Evolutionary conservation across 2,888 invertebrate species (phyloP).

Genomic region (Eristalis arbustorum): DNA sequence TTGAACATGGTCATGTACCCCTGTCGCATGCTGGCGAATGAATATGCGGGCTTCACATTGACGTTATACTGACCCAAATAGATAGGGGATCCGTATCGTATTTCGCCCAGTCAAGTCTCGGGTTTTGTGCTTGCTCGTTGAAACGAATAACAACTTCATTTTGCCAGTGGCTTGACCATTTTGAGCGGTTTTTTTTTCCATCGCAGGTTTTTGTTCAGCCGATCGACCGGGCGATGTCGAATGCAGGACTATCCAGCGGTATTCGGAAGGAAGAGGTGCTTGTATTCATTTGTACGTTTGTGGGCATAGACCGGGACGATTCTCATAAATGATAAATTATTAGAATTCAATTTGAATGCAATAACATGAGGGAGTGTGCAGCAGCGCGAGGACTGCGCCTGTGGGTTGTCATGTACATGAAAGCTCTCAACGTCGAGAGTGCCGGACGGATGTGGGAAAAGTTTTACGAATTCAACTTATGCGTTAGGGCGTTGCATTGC

Average conservation of each 20-base stretch:
- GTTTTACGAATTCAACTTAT: conserved; percentile 45
- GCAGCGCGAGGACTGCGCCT: conserved; percentile 1
- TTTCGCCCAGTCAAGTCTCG: neutral
- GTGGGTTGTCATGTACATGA: conserved; percentile 53
- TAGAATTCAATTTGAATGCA: conserved; percentile 69
- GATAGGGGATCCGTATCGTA: conserved; percentile 65
- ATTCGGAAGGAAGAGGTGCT: neutral
- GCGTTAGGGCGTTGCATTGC: conserved; percentile 41
- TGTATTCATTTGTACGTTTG: neutral
- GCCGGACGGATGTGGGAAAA: conserved; percentile 1
- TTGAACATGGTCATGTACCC: conserved; percentile 52
- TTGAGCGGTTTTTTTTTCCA: neutral
- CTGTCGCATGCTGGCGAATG: conserved; percentile 35
- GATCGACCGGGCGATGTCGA: neutral
- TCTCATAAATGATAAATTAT: conserved; percentile 70
- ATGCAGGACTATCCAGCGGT: neutral
- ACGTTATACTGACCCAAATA: conserved; percentile 72
- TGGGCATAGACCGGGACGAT: conserved; percentile 23
- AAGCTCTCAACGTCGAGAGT: conserved; percentile 20
- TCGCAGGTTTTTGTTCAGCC: conserved; percentile 6
- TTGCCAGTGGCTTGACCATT: conserved; percentile 14
- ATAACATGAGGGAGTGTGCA: conserved; percentile 33
- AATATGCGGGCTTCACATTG: conserved; percentile 46
- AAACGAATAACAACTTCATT: conserved; percentile 67
- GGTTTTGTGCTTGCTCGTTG: conserved; percentile 51